phyloP scores from a whole-genome alignment of 2,113 vertebrate species.

The Embiotoca jacksoni region DNA sequence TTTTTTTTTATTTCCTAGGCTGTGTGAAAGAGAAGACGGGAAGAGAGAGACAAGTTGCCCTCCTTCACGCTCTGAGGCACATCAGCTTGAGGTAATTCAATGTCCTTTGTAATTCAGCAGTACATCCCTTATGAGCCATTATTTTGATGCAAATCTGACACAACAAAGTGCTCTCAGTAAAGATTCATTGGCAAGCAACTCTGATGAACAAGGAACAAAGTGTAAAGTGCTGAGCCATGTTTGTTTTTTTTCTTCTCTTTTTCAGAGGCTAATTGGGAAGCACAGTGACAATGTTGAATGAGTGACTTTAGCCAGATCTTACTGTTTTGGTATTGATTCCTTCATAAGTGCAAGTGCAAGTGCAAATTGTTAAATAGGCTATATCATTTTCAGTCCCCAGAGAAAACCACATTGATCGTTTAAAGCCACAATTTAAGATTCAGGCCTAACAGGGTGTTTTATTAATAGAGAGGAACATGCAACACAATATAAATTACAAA shows the following conservation, averaged over 20 bases:
- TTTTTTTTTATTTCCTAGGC: slow-evolving; percentile 17
- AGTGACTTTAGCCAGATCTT: slow-evolving; percentile 36
- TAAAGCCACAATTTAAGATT: slow-evolving; percentile 6
- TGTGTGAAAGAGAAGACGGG: slow-evolving; percentile 17
- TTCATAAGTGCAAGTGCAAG: slow-evolving; percentile 18
- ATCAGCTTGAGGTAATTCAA: slow-evolving; percentile 62
- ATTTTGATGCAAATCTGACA: slow-evolving; percentile 71
- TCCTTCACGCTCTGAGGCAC: slow-evolving; percentile 15
- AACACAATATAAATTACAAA: slow-evolving; percentile 17
- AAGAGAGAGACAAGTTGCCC: slow-evolving; percentile 26
- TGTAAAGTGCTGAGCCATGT: slow-evolving; percentile 68
- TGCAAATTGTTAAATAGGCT: slow-evolving; percentile 25
- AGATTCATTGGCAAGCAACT: slow-evolving; percentile 63
- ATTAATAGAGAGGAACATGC: slow-evolving; percentile 29
- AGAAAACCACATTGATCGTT: slow-evolving; percentile 1
- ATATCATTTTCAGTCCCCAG: background rate
- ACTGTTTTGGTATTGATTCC: slow-evolving; percentile 40
- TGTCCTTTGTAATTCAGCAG: slow-evolving; percentile 66
- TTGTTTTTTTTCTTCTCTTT: background rate
- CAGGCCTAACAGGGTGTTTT: background rate
- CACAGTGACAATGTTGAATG: slow-evolving; percentile 42
- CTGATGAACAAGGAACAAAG: slow-evolving; percentile 58
- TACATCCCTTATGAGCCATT: slow-evolving; percentile 59
- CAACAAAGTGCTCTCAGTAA: slow-evolving; percentile 54
- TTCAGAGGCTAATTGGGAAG: slow-evolving; percentile 34